Evolutionary conservation across 2,888 invertebrate species (phyloP).

Genomic region (Lysandra coridon): DNA sequence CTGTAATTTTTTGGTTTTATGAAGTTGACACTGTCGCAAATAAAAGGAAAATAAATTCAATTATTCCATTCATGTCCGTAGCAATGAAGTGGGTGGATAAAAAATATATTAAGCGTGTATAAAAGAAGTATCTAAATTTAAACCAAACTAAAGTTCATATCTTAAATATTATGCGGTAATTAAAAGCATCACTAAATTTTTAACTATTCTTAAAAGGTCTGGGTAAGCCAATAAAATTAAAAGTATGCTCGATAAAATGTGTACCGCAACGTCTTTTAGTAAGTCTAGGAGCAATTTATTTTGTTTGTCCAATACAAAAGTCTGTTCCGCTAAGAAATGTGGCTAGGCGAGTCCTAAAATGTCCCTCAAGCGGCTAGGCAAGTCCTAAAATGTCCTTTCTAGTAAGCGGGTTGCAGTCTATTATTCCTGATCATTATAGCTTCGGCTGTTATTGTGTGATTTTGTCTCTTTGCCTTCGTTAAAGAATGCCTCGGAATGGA

Average conservation of each 20-base stretch:
- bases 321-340: conserved; percentile 10
- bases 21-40: neutral
- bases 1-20: neutral
- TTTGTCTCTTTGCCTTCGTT: conserved; percentile 25
- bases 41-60: neutral
- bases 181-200: neutral
- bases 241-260: neutral
- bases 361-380: conserved; percentile 47
- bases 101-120: neutral
- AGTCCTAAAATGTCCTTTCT: conserved; percentile 70
- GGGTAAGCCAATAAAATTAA: neutral
- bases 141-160: neutral
- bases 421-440: conserved; percentile 32
- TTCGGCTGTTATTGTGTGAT: conserved; percentile 27
- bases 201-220: neutral
- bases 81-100: neutral
- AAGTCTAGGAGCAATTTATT: conserved; percentile 23
- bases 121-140: neutral
- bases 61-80: neutral
- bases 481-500: conserved; percentile 21
- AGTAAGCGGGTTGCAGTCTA: conserved; percentile 57
- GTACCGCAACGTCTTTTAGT: neutral
- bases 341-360: conserved; percentile 55
- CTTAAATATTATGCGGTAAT: neutral
- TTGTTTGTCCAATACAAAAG: conserved; percentile 22